Base-by-base conservation (phyloP, 2,888 invertebrate genomes). In the Drosophila birchii region DNA sequence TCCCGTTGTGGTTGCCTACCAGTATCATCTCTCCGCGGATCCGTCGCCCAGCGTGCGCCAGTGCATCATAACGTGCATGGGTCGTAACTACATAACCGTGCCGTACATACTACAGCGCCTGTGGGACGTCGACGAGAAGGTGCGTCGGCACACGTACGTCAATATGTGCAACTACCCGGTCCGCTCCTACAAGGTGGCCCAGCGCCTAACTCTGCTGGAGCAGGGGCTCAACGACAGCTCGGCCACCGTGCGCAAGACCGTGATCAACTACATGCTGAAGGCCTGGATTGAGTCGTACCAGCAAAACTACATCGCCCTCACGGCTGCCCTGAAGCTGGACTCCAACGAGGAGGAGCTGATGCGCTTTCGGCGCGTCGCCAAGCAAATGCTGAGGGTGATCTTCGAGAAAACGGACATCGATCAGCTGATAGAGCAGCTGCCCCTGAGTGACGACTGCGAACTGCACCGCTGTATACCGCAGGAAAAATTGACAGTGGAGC, bases 41-140 rank as follows among this genome's bases (percentile, higher is more conserved):
- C 96, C 96, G 0, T 95, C 95, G 78, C 93, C 95, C n/a, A 95
- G 95, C 56, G 97, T 97, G 0, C 94, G 95, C 54, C 91, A 92
- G 84, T 95, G 96, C 0, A 95, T 96, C 70, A 93, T 98, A 43
- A 94, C 95, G 84, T 94, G 95, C 53, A 95, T 97, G 91, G 97
- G 96, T 0, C 94, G 96, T 32, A 95, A 95, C 79, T 94, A 94
- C 45, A 93, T 94, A 47, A 96, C 96, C 5, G 93, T 97, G 3
- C 94, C 94, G 0, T 94, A 94, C 73, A 95, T 97, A 36, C 87
- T 97, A 54, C 94, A 95, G 72, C 94, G 97, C 3, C 94, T 96
- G 0, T 94, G 95, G 85, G 98, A 98, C 92, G 94, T 96, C 0
- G 96, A 96, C 87, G 96, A 96, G 66, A 94, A 94, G 36, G 97